Evolutionary conservation across 30 jellyfish, hydroid and myxozoan species (phyloP).

Genomic region (Aurelia sp.): DNA sequence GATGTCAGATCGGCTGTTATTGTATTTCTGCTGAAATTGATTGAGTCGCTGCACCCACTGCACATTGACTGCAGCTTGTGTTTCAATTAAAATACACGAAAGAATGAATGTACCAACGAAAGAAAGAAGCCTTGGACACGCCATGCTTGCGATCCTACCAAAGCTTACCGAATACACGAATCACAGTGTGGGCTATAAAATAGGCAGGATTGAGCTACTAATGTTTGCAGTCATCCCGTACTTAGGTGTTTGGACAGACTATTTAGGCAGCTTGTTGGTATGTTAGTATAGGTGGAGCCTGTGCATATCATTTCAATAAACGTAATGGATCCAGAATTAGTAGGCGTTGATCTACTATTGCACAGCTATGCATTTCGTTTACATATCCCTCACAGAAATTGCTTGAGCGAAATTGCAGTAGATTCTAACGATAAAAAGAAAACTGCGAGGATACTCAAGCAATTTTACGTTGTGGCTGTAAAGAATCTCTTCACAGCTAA

Average conservation of each 20-base stretch:
- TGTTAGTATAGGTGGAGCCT: slow-evolving; percentile 36
- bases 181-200: background rate
- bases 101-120: slow-evolving; percentile 9
- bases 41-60: slow-evolving; percentile 82
- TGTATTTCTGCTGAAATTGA: slow-evolving; percentile 88
- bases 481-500: no score
- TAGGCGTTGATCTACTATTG: slow-evolving; percentile 11
- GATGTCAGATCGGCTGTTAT: slow-evolving; percentile 91
- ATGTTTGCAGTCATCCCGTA: slow-evolving; percentile 9
- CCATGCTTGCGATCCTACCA: slow-evolving; percentile 38
- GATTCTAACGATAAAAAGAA: no score
- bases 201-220: background rate
- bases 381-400: background rate
- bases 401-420: no score
- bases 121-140: slow-evolving; percentile 19
- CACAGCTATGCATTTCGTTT: slow-evolving; percentile 32
- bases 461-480: no score
- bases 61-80: slow-evolving; percentile 27
- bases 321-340: slow-evolving; percentile 20
- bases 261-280: slow-evolving; percentile 29
- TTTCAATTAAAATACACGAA: background rate
- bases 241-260: slow-evolving; percentile 18
- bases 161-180: slow-evolving; percentile 36
- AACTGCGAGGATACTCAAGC: no score
- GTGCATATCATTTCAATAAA: slow-evolving; percentile 22